Evolutionary conservation across 2,888 invertebrate genomes (phyloP).

Genomic region (Phyllotreta striolata): DNA sequence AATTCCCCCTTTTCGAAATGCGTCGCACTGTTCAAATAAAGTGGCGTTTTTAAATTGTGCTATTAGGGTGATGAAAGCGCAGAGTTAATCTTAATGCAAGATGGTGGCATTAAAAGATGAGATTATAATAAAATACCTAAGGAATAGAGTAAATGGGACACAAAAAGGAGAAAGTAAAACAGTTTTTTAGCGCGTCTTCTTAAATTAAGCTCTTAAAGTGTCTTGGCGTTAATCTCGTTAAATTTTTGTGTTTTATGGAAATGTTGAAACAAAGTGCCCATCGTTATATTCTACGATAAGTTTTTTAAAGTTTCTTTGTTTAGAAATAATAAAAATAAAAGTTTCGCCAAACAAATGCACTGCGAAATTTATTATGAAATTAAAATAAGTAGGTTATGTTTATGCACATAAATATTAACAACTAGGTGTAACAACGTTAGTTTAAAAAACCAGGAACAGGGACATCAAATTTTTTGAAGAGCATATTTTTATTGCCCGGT

Average conservation of each 20-base stretch:
- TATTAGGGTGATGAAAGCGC: constrained; percentile 30
- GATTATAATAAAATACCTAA: constrained; percentile 30
- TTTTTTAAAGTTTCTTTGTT: no score
- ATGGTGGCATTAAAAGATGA: constrained; percentile 32
- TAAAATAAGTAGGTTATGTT: no score
- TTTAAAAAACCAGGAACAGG: no score
- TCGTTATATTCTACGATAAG: no score
- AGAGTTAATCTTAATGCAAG: constrained; percentile 31
- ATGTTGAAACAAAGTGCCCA: no score
- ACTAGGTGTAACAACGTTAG: no score
- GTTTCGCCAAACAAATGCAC: no score
- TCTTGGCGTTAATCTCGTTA: background rate
- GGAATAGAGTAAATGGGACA: constrained; percentile 16
- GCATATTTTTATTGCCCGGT: constrained; percentile 34
- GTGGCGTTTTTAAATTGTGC: constrained; percentile 24
- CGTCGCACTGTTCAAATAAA: constrained; percentile 23
- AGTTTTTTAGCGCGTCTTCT: constrained; percentile 14
- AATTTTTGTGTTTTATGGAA: no score
- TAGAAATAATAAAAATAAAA: no score
- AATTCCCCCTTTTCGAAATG: background rate
- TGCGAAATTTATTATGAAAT: no score
- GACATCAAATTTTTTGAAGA: constrained; percentile 15
- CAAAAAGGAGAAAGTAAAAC: constrained; percentile 14
- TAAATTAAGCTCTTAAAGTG: constrained; percentile 14
- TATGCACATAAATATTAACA: no score